Evolutionary conservation across 2,888 invertebrate species (phyloP), one percentile per base, ranked within the genome.

Genomic region (Capitulum mitella): DNA sequence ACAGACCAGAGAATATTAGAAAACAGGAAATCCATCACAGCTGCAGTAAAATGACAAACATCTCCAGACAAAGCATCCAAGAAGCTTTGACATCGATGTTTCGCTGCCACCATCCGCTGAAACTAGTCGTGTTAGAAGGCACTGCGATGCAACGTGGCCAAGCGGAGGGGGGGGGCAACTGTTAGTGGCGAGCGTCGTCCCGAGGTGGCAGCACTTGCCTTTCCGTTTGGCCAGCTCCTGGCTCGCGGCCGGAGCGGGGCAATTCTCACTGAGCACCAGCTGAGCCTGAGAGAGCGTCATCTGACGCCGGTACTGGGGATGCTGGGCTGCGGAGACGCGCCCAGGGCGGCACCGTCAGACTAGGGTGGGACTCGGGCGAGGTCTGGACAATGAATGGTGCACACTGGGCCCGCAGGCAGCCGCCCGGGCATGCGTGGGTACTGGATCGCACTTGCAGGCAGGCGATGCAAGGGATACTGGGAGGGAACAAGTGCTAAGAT

Each of bases 151-250:
- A 61, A 29, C 29, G 58, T 6, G 6, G 5, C 29, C 58, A 61
- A 12, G 43, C 79, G 79, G 78, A 78, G 79, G 22, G 78, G 78
- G 29, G 78, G 78, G 10, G 70, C 70, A 32, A 54, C 48, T n/a
- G 79, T 80, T 75, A 79, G 77, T 70, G 70, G 37, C 40, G 16
- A 22, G 12, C 26, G 78, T 76, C 48, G 79, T 48, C 74, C 40
- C 22, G 29, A 61, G 54, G 2, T 78, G 78, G 43, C 78, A 58
- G 6, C 75, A 78, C 78, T 80, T 79, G 32, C 78, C 46, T 37
- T 77, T 64, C n/a, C 75, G 74, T 29, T 78, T 75, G 16, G 19
- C 22, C 16, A 58, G 8, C 78, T 75, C 78, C 5, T 58, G 64
- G 22, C 43, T 54, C n/a, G 75, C 58, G 34, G 76, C 32, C 29